Evolutionary conservation across 2,888 invertebrate species (phyloP).

Genomic region (Clusia tigrina): DNA sequence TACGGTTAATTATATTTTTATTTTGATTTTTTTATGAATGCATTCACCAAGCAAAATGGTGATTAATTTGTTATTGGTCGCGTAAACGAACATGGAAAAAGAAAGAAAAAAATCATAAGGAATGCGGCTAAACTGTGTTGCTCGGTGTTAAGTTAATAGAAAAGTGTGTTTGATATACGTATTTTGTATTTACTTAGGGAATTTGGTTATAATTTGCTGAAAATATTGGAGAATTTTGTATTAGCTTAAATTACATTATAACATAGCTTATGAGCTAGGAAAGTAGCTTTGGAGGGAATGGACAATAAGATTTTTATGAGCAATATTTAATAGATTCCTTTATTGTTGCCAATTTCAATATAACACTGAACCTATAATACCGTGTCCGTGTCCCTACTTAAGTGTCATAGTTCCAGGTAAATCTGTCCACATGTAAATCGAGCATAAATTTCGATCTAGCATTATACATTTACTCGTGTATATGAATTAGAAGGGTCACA

Average conservation of each 20-base stretch:
- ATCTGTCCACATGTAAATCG: too few species aligned
- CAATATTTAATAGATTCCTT: too few species aligned
- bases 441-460: too few species aligned
- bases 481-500: too few species aligned
- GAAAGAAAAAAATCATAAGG: slow-evolving; percentile 52
- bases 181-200: slow-evolving; percentile 13
- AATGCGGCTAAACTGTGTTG: slow-evolving; percentile 39
- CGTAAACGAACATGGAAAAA: slow-evolving; percentile 49
- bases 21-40: slow-evolving; percentile 35
- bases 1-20: slow-evolving; percentile 32
- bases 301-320: too few species aligned
- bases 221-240: background rate
- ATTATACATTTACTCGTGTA: too few species aligned
- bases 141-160: slow-evolving; percentile 13
- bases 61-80: slow-evolving; percentile 33
- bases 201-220: background rate
- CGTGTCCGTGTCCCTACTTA: too few species aligned
- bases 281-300: too few species aligned
- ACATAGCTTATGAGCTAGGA: background rate
- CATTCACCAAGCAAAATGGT: slow-evolving; percentile 37
- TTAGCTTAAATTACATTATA: slow-evolving; percentile 1
- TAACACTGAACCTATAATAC: too few species aligned
- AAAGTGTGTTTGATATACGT: slow-evolving; percentile 8
- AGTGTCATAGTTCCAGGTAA: too few species aligned
- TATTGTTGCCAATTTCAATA: too few species aligned